Conservation (phyloP, 2,797 vertebrate species). For the Zenarchopterus dispar region DNA sequence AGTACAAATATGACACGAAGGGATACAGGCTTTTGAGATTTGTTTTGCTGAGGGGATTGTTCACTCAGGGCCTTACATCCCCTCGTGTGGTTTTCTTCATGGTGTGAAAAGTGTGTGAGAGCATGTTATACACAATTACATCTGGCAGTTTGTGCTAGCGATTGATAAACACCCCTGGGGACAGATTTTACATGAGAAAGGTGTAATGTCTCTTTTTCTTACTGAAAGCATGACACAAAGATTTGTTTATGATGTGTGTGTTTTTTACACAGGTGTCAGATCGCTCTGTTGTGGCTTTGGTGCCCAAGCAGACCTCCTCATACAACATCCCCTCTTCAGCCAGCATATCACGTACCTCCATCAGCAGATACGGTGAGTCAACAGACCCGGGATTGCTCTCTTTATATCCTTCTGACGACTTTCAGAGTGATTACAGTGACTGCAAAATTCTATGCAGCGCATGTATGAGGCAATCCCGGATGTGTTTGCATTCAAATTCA, state of each 20-base stretch:
- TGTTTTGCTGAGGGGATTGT: slow-evolving; percentile 36
- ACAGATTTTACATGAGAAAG: background rate
- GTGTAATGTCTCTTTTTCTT: background rate
- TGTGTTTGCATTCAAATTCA: too few species aligned
- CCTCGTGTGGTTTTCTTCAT: slow-evolving; percentile 15
- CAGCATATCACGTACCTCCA: slow-evolving; percentile 95
- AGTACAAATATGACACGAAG: slow-evolving; percentile 45
- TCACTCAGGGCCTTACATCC: slow-evolving; percentile 22
- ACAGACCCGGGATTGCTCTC: background rate
- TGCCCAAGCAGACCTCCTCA: slow-evolving; percentile 97
- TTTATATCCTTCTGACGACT: too few species aligned
- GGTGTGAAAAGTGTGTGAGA: slow-evolving; percentile 8
- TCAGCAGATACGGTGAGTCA: slow-evolving; percentile 95
- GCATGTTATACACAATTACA: background rate
- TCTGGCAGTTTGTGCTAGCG: background rate
- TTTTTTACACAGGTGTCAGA: slow-evolving; percentile 89
- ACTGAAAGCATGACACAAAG: background rate
- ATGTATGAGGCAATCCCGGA: too few species aligned
- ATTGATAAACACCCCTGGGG: background rate
- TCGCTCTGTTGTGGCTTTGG: slow-evolving; percentile 94
- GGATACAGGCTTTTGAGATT: slow-evolving; percentile 27
- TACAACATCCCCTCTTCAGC: slow-evolving; percentile 97
- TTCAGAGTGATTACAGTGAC: too few species aligned
- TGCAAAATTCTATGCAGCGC: too few species aligned
- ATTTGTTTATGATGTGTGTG: background rate